These are phyloP conservation scores for Pandion haliaetus DNA, from an alignment of 2,113 vertebrate genomes.

Conservation along the genomic window DNA sequence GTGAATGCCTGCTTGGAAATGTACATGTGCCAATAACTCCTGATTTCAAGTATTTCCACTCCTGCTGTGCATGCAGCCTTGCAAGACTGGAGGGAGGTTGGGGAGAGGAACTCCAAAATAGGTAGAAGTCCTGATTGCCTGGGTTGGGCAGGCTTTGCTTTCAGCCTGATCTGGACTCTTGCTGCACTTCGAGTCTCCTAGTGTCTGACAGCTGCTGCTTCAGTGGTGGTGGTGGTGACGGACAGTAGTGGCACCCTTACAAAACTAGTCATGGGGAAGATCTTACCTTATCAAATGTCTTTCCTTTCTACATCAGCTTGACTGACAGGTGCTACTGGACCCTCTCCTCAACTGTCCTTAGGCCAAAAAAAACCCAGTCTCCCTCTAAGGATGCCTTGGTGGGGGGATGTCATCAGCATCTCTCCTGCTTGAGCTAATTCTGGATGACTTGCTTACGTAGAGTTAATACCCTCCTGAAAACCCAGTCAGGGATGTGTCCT, in stretches of 20 bases:
- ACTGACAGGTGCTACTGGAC: not conserved
- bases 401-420: not conserved
- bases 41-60: not conserved
- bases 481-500: not conserved
- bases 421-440: not conserved
- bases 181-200: not conserved
- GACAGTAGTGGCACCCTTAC: not conserved
- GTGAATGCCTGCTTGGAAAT: not conserved
- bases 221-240: not conserved
- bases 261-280: not conserved
- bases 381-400: not conserved
- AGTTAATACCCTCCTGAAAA: not conserved
- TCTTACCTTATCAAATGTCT: not conserved
- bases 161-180: not conserved
- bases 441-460: not conserved
- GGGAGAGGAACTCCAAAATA: not conserved
- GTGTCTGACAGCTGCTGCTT: not conserved
- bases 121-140: not conserved
- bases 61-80: not conserved
- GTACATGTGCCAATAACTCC: rapidly evolving
- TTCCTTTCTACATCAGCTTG: not conserved
- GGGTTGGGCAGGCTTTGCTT: not conserved
- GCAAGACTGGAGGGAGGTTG: not conserved
- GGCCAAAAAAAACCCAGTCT: not conserved
- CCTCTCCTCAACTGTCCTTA: not conserved